These are phyloP conservation scores for Tinea semifulvella DNA, from an alignment of 2,888 invertebrate species.

Conservation along the genomic window DNA sequence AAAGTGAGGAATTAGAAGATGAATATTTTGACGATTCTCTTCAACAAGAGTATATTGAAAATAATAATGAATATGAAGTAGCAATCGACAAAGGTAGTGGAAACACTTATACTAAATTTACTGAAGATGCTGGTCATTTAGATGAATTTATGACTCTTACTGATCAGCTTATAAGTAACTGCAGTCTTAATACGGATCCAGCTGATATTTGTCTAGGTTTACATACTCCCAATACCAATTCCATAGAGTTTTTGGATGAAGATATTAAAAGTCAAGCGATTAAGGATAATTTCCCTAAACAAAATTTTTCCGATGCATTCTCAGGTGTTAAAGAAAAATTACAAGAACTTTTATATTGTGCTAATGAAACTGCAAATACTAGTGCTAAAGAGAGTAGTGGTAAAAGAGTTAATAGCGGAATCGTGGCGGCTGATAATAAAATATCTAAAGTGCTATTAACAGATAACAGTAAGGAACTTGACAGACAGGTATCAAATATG, in stretches of 20 bases:
- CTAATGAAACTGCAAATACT: conserved; percentile 29
- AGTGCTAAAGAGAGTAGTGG: conserved; percentile 21
- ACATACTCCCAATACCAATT: conserved; percentile 50
- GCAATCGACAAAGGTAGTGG: conserved; percentile 50
- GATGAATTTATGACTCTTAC: conserved; percentile 54
- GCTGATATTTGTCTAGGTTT: conserved; percentile 30
- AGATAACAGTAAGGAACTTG: neutral
- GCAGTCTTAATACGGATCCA: conserved; percentile 25
- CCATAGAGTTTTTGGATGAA: conserved; percentile 39
- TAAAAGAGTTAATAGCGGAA: conserved; percentile 15
- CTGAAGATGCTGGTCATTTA: conserved; percentile 46
- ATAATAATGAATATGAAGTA: too few relatives aligned
- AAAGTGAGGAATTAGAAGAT: conserved; percentile 38
- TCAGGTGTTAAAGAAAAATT: conserved; percentile 45
- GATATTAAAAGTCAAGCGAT: neutral
- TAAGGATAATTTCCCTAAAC: conserved; percentile 21
- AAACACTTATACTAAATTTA: conserved; percentile 57
- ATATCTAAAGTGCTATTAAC: neutral
- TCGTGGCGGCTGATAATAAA: neutral
- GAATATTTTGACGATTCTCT: conserved; percentile 34
- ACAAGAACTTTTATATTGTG: conserved; percentile 31
- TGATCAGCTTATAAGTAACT: conserved; percentile 41
- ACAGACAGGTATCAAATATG: conserved; percentile 36
- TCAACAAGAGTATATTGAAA: conserved; percentile 29
- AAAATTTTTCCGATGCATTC: conserved; percentile 40